Percentiles rank a stretch among this genome's conserved stretches.
phyloP scores from a whole-genome alignment of 2,113 vertebrate genomes.

The Numida meleagris region DNA sequence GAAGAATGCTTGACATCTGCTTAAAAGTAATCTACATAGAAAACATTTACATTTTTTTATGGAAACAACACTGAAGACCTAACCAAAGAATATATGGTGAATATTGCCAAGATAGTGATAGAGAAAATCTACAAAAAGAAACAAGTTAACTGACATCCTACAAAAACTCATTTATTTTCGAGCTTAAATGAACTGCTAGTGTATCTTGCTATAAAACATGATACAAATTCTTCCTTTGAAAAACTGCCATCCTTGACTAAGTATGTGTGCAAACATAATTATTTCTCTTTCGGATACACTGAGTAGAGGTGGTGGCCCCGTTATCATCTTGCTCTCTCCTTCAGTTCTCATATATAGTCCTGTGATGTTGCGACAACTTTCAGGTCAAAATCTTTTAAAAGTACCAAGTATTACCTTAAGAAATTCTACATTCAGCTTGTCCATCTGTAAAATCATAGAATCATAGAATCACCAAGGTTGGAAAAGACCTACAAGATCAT shows the following conservation, averaged over 20 bases:
- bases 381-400: background rate
- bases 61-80: background rate
- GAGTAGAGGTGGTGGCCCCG: background rate
- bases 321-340: background rate
- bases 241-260: background rate
- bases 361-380: background rate
- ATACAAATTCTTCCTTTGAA: background rate
- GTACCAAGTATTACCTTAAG: background rate
- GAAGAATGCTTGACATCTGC: background rate
- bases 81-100: background rate
- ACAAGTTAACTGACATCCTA: background rate
- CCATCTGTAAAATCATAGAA: background rate
- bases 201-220: background rate
- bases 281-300: background rate
- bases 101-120: background rate
- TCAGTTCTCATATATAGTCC: background rate
- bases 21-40: background rate
- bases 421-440: background rate
- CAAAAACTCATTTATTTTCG: background rate
- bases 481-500: no score
- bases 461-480: no score
- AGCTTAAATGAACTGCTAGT: background rate
- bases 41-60: background rate
- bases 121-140: background rate
- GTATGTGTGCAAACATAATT: background rate